phyloP scores from a whole-genome alignment of 2,113 vertebrate species.

The Motacilla tschutschensis region DNA sequence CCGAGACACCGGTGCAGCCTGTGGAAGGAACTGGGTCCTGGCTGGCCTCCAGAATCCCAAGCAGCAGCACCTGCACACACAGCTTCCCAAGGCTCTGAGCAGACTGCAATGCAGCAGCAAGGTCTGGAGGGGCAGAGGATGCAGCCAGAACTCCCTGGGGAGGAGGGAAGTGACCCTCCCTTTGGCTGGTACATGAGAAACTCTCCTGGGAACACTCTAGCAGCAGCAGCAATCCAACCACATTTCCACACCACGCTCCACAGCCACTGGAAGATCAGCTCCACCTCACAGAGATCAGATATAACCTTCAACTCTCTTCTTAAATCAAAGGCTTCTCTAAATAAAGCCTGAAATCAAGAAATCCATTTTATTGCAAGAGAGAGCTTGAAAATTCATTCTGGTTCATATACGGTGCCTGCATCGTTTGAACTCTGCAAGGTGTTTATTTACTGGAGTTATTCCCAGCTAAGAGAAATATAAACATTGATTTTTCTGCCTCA shows the following conservation, averaged over 20 bases:
- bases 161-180: neutral
- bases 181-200: neutral
- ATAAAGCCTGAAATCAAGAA: conserved; percentile 10
- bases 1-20: accelerated
- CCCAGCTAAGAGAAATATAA: conserved; percentile 24
- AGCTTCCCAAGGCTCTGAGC: neutral
- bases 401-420: neutral
- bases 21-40: neutral
- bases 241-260: neutral
- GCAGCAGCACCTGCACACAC: neutral
- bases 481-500: conserved; percentile 44
- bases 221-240: neutral
- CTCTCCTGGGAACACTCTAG: neutral
- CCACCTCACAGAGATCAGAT: neutral
- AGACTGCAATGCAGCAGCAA: neutral
- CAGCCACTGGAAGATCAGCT: neutral
- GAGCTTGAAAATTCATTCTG: neutral
- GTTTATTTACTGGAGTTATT: conserved; percentile 32
- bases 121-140: neutral
- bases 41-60: conserved; percentile 16
- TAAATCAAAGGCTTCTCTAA: neutral
- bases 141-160: neutral
- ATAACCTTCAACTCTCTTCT: conserved; percentile 3
- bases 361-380: conserved; percentile 9
- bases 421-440: neutral